Percentiles rank a stretch among this genome's conserved stretches.
Conservation (phyloP, 1,140 invertebrate genomes). For the Euwallacea similis region DNA sequence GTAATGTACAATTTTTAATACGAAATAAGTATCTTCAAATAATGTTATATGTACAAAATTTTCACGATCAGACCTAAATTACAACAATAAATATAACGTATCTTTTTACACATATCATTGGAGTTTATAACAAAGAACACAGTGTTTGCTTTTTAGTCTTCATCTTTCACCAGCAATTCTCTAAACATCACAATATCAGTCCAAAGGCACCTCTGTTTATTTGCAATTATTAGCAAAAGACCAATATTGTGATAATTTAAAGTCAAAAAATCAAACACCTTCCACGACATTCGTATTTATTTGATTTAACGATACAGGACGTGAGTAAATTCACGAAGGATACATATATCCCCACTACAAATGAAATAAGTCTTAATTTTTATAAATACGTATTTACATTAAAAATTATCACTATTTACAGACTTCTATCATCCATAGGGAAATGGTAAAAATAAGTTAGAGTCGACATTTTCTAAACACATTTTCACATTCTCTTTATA, state of each 20-base stretch:
- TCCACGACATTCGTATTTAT: constrained; percentile 4
- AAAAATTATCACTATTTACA: not conserved
- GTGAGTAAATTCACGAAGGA: constrained; percentile 36
- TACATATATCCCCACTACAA: constrained; percentile 27
- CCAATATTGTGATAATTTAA: too few species aligned
- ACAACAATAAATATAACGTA: constrained; percentile 16
- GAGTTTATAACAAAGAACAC: constrained; percentile 29
- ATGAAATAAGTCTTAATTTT: constrained; percentile 28
- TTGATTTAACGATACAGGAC: constrained; percentile 10
- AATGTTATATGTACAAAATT: constrained; percentile 13
- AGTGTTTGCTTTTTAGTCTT: constrained; percentile 28
- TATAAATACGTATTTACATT: constrained; percentile 25
- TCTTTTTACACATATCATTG: constrained; percentile 10
- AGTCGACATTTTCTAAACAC: constrained; percentile 16
- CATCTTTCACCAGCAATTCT: constrained; percentile 7
- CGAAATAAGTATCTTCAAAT: not conserved
- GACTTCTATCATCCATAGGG: constrained; percentile 35
- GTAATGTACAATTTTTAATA: constrained; percentile 20
- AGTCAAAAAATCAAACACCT: not conserved
- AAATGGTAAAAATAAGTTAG: constrained; percentile 28
- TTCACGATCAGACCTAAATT: constrained; percentile 1
- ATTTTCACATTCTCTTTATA: constrained; percentile 15
- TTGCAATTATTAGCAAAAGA: too few species aligned
- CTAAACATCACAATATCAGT: not conserved
- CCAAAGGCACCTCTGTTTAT: not conserved